Evolutionary conservation across 2,113 vertebrate genomes (phyloP).

Genomic region (Coptodon bakossiorum): DNA sequence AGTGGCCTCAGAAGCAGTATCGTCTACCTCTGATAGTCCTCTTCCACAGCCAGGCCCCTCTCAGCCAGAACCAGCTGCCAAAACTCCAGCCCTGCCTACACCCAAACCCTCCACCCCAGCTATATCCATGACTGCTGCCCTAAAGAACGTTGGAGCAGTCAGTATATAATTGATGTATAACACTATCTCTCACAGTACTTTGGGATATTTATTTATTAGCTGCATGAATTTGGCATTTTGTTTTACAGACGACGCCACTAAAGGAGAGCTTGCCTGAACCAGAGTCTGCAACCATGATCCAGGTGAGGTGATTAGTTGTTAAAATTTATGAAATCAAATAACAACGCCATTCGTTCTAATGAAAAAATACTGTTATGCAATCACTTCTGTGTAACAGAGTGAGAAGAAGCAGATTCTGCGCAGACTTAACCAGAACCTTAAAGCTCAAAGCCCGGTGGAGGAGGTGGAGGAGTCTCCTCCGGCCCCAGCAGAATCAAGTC

Average conservation of each 20-base stretch:
- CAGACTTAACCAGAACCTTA: slow-evolving; percentile 89
- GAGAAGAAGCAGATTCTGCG: slow-evolving; percentile 88
- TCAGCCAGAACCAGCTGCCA: slow-evolving; percentile 64
- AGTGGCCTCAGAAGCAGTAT: neutral
- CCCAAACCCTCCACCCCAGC: slow-evolving; percentile 63
- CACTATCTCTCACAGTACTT: neutral
- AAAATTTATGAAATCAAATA: neutral
- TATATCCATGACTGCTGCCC: slow-evolving; percentile 91
- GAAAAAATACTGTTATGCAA: neutral
- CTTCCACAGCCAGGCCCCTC: slow-evolving; percentile 51
- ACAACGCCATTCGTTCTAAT: accelerated
- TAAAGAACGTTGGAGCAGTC: slow-evolving; percentile 91
- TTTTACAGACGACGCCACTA: slow-evolving; percentile 40
- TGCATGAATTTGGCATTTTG: neutral
- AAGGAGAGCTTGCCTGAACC: slow-evolving; percentile 38
- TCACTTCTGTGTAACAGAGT: slow-evolving; percentile 64
- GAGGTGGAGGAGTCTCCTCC: slow-evolving; percentile 20
- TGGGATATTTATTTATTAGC: neutral
- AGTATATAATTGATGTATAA: slow-evolving; percentile 49
- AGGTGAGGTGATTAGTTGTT: slow-evolving; percentile 27
- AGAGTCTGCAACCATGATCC: slow-evolving; percentile 23
- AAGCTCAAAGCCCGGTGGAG: slow-evolving; percentile 69
- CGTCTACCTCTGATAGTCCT: slow-evolving; percentile 35
- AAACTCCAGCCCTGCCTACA: slow-evolving; percentile 53
- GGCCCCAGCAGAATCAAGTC: slow-evolving; percentile 3